These are phyloP conservation scores for Neomicropteryx cornuta DNA, from an alignment of 1,140 invertebrate species.

Conservation along the genomic window DNA sequence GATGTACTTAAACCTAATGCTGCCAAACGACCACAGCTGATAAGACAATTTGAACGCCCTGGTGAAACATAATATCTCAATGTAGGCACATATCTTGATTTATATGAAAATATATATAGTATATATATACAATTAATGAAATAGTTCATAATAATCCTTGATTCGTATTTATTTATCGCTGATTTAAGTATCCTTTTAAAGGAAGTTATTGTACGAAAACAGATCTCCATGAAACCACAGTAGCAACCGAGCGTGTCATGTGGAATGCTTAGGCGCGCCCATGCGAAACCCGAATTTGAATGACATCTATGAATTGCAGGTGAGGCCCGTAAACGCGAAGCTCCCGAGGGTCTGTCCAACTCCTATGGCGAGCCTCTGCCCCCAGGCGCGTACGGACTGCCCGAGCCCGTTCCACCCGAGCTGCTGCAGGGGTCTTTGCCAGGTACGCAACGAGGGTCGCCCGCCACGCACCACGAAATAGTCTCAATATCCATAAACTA, in stretches of 20 bases:
- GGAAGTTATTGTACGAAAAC: background rate
- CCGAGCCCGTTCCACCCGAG: constrained; percentile 19
- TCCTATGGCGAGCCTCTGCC: constrained; percentile 39
- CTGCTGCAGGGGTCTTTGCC: constrained; percentile 27
- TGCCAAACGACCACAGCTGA: no score
- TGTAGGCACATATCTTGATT: no score
- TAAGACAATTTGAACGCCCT: no score
- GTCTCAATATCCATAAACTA: no score
- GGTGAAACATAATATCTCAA: no score
- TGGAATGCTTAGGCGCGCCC: background rate
- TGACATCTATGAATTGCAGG: constrained; percentile 17
- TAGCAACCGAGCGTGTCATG: background rate
- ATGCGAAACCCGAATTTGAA: background rate
- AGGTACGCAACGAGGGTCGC: constrained; percentile 27
- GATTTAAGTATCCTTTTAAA: background rate
- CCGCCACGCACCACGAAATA: no score
- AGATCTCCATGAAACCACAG: background rate
- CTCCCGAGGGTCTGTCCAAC: constrained; percentile 29
- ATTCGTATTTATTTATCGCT: background rate
- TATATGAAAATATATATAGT: no score
- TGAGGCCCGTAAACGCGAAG: constrained; percentile 40
- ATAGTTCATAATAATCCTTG: background rate
- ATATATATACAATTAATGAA: no score
- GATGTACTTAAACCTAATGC: no score
- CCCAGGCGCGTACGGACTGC: constrained; percentile 32